phyloP scores from a whole-genome alignment of 2,888 invertebrate genomes.

The Coelinius sp. region DNA sequence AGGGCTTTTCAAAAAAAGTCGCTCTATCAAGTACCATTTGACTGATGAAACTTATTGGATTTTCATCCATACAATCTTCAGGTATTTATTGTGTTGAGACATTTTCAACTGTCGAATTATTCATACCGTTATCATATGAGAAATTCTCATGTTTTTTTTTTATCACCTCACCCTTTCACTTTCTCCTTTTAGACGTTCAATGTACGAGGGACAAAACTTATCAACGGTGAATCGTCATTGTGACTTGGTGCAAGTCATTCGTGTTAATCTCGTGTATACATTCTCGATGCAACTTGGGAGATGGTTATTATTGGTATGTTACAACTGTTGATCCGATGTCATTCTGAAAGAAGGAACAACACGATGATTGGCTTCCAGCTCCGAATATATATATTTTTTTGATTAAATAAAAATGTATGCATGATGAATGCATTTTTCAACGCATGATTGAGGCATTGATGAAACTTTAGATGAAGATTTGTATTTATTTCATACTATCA shows the following conservation, averaged over 20 bases:
- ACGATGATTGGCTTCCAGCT: conserved; percentile 11
- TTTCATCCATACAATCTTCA: neutral
- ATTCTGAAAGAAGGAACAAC: neutral
- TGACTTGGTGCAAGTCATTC: conserved; percentile 19
- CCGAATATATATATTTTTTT: neutral
- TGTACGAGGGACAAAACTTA: conserved; percentile 10
- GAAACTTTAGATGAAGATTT: neutral
- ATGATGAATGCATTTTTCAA: neutral
- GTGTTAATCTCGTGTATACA: conserved; percentile 7
- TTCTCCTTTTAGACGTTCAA: neutral
- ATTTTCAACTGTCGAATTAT: neutral
- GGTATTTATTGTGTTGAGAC: neutral
- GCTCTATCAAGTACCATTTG: conserved; percentile 19
- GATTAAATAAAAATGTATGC: neutral
- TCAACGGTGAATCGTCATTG: conserved; percentile 6
- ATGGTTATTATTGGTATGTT: conserved; percentile 13
- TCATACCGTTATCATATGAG: conserved; percentile 4
- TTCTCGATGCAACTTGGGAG: neutral
- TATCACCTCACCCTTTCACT: conserved; percentile 7
- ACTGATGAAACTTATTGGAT: neutral
- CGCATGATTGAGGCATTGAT: neutral
- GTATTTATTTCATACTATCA: no score
- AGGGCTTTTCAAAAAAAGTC: neutral
- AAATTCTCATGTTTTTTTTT: conserved; percentile 1
- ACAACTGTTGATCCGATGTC: conserved; percentile 13